phyloP scores from a whole-genome alignment of 2,888 invertebrate genomes.

The Sminthurinus aureus region DNA sequence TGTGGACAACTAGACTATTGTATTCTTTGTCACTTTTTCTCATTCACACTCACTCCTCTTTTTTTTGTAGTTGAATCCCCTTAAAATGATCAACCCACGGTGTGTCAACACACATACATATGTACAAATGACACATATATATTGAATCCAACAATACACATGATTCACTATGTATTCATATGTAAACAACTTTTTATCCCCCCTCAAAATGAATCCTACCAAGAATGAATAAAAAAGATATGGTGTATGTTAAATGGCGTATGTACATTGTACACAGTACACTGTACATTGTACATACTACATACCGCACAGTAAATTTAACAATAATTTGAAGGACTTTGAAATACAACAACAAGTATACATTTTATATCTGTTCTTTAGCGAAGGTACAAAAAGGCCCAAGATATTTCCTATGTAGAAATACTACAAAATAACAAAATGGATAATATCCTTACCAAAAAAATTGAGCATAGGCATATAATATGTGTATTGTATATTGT shows the following conservation, averaged over 20 bases:
- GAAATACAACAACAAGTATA: too few relatives aligned
- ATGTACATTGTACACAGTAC: not conserved
- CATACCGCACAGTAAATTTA: too few relatives aligned
- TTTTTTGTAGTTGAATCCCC: slow-evolving; percentile 13
- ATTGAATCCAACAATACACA: not conserved
- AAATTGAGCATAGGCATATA: too few relatives aligned
- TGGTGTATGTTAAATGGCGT: not conserved
- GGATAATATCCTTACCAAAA: too few relatives aligned
- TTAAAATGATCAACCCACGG: slow-evolving; percentile 35
- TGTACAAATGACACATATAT: not conserved
- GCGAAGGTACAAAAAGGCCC: too few relatives aligned
- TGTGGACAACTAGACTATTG: slow-evolving; percentile 37
- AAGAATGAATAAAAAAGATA: not conserved
- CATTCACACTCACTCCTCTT: slow-evolving; percentile 1
- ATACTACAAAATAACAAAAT: too few relatives aligned
- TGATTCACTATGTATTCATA: not conserved
- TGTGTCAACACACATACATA: not conserved
- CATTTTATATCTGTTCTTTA: too few relatives aligned
- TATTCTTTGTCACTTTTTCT: slow-evolving; percentile 36
- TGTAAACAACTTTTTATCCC: too few relatives aligned
- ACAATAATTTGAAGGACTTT: too few relatives aligned
- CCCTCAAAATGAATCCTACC: too few relatives aligned
- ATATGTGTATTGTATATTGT: not conserved
- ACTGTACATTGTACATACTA: not conserved
- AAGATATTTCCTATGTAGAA: too few relatives aligned